Evolutionary conservation across 2,113 vertebrate genomes (phyloP), one percentile per base, ranked within the genome.

Genomic region (Todiramphus saurophagus): DNA sequence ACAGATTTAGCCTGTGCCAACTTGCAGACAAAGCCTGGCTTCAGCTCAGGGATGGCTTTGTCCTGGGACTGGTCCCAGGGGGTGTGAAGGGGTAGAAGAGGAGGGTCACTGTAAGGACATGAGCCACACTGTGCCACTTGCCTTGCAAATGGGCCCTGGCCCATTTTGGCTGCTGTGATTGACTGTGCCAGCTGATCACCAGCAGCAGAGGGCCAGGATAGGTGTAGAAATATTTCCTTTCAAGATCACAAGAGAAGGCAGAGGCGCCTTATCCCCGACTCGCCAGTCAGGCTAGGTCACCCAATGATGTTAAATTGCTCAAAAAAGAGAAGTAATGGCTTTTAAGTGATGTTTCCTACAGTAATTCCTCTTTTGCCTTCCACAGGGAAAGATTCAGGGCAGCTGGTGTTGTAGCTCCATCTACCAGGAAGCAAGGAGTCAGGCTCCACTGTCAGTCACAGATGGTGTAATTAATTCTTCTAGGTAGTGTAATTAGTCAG

Each of bases 401-500:
- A 97, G 92, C 93, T 96, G 95, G 87, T 91, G 72, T 4, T 97
- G 75, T 77, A 95, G 94, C 87, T 97, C 89, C 87, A 94, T 96
- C 96, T 97, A 94, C 96, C 93, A 97, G 96, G 88, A 96, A 95
- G 88, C 64, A 94, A 96, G 79, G 85, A 97, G 94, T 96, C 87
- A 93, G 94, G 77, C 94, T 94, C 58, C 64, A 35, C 95, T 96
- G 95, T 97, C 97, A 97, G 93, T 97, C 95, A 97, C 97, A 97
- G 96, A 97, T 96, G 96, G 96, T 96, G 92, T 97, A 97, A 97
- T 97, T 97, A 97, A 96, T 97, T 97, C 93, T 97, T 96, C 94
- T 96, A 97, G 97, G 96, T 97, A 95, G 97, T 87, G 95, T 96
- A 97, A 97, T 97, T 97, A 97, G 95, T 94, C 91, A 30, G 0